Percentiles rank a stretch among this genome's conserved stretches.
Conservation (phyloP, 2,797 vertebrate species). For the Petrocephalus schoutedeni region DNA sequence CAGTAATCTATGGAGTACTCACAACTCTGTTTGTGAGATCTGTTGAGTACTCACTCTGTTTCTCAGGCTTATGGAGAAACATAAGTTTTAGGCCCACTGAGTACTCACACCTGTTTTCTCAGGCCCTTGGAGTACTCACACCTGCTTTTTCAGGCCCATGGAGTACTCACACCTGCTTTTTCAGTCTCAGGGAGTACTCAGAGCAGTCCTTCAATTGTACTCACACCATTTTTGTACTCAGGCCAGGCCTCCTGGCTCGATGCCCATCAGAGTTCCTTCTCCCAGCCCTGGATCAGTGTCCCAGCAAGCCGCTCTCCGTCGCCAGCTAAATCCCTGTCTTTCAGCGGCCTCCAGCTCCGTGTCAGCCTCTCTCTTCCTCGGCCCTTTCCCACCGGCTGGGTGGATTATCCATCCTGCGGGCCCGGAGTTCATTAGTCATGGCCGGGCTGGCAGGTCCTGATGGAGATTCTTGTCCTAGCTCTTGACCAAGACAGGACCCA, state of each 20-base stretch:
- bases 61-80: background rate
- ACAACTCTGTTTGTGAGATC: background rate
- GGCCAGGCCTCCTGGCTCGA: background rate
- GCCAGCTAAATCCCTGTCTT: constrained; percentile 17
- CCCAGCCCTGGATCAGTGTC: constrained; percentile 12
- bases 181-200: background rate
- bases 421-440: constrained; percentile 16
- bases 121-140: background rate
- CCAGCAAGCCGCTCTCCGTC: constrained; percentile 14
- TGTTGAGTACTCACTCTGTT: background rate
- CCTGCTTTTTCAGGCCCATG: background rate
- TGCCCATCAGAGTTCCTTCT: background rate
- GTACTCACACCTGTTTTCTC: background rate
- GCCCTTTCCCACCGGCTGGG: constrained; percentile 17
- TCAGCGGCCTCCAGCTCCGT: background rate
- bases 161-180: background rate
- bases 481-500: constrained; percentile 24
- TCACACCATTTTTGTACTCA: background rate
- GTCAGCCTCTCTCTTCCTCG: background rate
- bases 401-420: background rate
- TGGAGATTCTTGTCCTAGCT: constrained; percentile 11
- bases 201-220: background rate
- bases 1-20: background rate
- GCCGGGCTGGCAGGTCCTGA: background rate
- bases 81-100: background rate